These are phyloP conservation scores for Euura saliciscinereae DNA, from an alignment of 1,140 invertebrate species.

Conservation along the genomic window DNA sequence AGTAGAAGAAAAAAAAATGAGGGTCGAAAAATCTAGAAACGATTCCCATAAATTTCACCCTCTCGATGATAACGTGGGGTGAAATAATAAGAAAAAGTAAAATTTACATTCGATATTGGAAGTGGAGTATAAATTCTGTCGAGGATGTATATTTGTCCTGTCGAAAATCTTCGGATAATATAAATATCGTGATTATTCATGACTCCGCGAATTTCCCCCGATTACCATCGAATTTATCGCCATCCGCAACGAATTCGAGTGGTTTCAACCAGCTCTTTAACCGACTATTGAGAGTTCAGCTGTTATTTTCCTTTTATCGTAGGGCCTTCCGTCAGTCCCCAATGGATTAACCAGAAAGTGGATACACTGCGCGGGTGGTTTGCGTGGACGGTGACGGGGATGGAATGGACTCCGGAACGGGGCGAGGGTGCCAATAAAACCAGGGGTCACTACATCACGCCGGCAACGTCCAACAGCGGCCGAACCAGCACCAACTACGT, in stretches of 20 bases:
- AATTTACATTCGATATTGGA: too few species aligned
- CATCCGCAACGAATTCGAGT: too few species aligned
- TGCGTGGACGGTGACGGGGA: constrained; percentile 9
- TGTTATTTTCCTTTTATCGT: not conserved
- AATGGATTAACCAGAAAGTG: constrained; percentile 22
- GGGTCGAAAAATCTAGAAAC: not conserved
- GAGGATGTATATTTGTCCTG: too few species aligned
- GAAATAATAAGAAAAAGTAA: too few species aligned
- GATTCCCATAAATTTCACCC: too few species aligned
- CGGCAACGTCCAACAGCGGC: constrained; percentile 1
- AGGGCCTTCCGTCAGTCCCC: not conserved
- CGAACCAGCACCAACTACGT: constrained; percentile 23
- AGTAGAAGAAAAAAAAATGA: not conserved
- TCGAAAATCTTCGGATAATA: too few species aligned
- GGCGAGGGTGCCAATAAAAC: constrained; percentile 43
- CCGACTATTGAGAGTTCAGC: not conserved
- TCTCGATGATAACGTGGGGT: too few species aligned
- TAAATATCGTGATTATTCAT: too few species aligned
- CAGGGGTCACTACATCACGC: constrained; percentile 38
- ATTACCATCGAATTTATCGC: too few species aligned
- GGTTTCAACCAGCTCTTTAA: too few species aligned
- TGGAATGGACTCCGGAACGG: constrained; percentile 11
- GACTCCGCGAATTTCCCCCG: too few species aligned
- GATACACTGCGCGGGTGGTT: constrained; percentile 37
- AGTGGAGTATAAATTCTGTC: too few species aligned